phyloP scores from a whole-genome alignment of 2,888 invertebrate species.

The Brachyptera risi region DNA sequence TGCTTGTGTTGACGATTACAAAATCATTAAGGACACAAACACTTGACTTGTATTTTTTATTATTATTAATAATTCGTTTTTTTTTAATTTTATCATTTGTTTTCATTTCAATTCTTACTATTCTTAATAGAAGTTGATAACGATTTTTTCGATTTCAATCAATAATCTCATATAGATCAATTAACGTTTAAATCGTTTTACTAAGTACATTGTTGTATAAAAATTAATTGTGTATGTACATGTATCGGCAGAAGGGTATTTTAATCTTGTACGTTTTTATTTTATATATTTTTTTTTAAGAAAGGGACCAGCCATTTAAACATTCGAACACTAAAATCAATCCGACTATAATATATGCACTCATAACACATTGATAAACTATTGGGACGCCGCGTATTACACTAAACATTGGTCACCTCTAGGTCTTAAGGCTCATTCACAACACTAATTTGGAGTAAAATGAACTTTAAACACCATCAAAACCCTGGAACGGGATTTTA shows the following conservation, averaged over 20 bases:
- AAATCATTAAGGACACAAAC: too few species aligned
- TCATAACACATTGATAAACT: constrained; percentile 13
- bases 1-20: too few species aligned
- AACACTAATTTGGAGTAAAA: too few species aligned
- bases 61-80: background rate
- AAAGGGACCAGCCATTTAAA: background rate
- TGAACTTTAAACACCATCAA: too few species aligned
- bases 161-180: constrained; percentile 2
- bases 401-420: constrained; percentile 1
- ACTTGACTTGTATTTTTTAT: too few species aligned
- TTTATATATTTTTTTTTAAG: background rate
- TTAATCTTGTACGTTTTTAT: background rate
- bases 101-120: background rate
- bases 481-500: too few species aligned
- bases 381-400: too few species aligned
- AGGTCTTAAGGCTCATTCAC: too few species aligned
- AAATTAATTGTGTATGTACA: constrained; percentile 15
- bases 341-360: background rate
- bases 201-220: constrained; percentile 10
- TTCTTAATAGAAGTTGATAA: too few species aligned
- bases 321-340: background rate
- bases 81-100: background rate
- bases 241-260: background rate
- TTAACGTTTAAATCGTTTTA: background rate
- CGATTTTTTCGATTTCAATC: background rate